Base-by-base conservation (phyloP, 2,888 invertebrate species). In the Allacma fusca region DNA sequence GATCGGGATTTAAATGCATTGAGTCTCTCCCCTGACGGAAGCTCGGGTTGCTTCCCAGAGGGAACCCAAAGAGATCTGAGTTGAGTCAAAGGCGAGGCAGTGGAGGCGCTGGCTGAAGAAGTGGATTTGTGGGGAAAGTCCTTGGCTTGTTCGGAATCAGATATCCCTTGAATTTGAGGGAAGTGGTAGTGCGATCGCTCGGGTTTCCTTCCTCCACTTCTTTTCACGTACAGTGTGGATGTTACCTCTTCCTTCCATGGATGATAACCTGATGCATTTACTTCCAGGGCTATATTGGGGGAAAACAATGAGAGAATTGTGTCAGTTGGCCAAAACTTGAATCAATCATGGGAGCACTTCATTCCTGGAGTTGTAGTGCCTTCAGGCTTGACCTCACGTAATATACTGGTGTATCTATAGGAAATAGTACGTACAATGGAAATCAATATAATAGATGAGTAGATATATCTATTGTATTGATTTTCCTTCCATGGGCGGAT, bases 161-260 rank as follows among this genome's bases (percentile, higher is more conserved):
- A 71, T 19, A 26, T 57, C 50, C n/a, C 7, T 5, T 13, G n/a
- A 29, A 19, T 12, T 26, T 24, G 28, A 23, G 50, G 16, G 26
- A 19, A 21, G 19, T n/a, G 5, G 57, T 71, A 26, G 26, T 16
- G 44, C 40, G 13, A 7, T n/a, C 34, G 68, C 7, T 62, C 62
- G n/a, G 34, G 34, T 28, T n/a, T 19, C 57, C 72, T n/a, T 1
- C 62, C 23, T n/a, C 21, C 40, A 21, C 62, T 43, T 13, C 78
- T 64, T 74, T 80, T 78, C 5, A 83, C 79, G 64, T 81, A 83
- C 57, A 83, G 43, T 23, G 81, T 82, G 1, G 81, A 81, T 24
- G 80, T 76, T 71, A 83, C 76, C 50, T 80, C 77, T 23, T 83
- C 83, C 43, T 75, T 81, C 81, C 82, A 83, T 1, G 81, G 77